Evolutionary conservation across 23 tunicate genomes (phyloP).

Genomic region (Styela clava): DNA sequence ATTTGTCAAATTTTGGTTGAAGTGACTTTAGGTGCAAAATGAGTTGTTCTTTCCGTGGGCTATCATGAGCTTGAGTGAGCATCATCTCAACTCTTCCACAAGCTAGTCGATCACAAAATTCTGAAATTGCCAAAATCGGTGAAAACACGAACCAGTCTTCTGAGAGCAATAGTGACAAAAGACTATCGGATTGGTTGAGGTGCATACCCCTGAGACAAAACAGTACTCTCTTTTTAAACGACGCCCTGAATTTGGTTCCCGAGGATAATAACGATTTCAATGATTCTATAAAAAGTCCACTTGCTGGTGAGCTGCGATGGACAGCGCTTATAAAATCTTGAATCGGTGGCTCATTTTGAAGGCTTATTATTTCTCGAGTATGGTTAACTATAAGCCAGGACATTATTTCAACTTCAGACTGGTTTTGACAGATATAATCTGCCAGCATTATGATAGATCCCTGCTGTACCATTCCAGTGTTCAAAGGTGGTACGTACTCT

Average conservation of each 20-base stretch:
- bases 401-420: constrained; percentile 39
- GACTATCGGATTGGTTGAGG: constrained; percentile 14
- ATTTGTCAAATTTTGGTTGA: not conserved
- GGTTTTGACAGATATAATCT: constrained; percentile 70
- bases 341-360: constrained; percentile 72
- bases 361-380: constrained; percentile 40
- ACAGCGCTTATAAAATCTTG: constrained; percentile 62
- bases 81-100: constrained; percentile 45
- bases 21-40: not conserved
- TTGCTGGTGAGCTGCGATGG: constrained; percentile 16
- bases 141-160: constrained; percentile 52
- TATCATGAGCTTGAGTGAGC: constrained; percentile 13
- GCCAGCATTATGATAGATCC: constrained; percentile 70
- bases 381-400: constrained; percentile 65
- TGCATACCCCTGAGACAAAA: constrained; percentile 20
- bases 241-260: constrained; percentile 1
- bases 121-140: constrained; percentile 37
- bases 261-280: constrained; percentile 2
- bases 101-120: constrained; percentile 46
- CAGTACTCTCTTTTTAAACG: constrained; percentile 26
- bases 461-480: constrained; percentile 30
- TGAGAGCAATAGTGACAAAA: constrained; percentile 26
- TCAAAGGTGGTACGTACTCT: not conserved
- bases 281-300: constrained; percentile 12
- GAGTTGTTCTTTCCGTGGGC: not conserved